These are phyloP conservation scores for Hanleya hanleyi DNA, from an alignment of 2,888 invertebrate genomes.

Conservation along the genomic window DNA sequence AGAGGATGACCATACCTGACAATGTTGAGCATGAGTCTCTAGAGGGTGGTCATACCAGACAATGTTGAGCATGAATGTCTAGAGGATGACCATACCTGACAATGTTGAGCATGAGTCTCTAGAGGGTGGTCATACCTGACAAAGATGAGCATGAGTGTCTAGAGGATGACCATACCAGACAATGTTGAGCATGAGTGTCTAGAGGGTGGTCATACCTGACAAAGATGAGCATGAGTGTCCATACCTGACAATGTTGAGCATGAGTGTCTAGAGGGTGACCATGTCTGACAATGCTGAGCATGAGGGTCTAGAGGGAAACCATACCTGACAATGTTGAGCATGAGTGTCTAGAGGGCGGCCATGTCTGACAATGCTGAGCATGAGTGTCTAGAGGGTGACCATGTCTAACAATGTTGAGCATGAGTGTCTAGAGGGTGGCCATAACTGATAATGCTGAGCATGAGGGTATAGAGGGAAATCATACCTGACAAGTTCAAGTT, in stretches of 20 bases:
- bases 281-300: neutral
- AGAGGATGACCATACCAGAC: neutral
- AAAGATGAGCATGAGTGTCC: neutral
- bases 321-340: too few species aligned
- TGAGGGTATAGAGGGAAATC: too few species aligned
- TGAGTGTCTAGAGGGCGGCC: too few species aligned
- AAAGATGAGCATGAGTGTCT: neutral
- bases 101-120: neutral
- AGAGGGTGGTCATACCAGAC: neutral
- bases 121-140: neutral
- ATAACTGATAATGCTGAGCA: too few species aligned
- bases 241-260: too few species aligned
- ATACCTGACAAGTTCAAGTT: constrained; percentile 92
- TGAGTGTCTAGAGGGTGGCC: too few species aligned
- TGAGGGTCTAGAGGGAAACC: neutral
- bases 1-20: neutral
- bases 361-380: too few species aligned
- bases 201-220: neutral
- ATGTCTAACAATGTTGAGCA: too few species aligned
- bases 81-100: neutral
- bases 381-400: too few species aligned
- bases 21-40: neutral
- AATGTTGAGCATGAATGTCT: neutral
- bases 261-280: neutral
- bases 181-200: too few species aligned